A percentile compares a stretch with the other conserved stretches of the same genome.
Conservation (phyloP, 2,888 invertebrate genomes). For the Crocallis elinguaria region DNA sequence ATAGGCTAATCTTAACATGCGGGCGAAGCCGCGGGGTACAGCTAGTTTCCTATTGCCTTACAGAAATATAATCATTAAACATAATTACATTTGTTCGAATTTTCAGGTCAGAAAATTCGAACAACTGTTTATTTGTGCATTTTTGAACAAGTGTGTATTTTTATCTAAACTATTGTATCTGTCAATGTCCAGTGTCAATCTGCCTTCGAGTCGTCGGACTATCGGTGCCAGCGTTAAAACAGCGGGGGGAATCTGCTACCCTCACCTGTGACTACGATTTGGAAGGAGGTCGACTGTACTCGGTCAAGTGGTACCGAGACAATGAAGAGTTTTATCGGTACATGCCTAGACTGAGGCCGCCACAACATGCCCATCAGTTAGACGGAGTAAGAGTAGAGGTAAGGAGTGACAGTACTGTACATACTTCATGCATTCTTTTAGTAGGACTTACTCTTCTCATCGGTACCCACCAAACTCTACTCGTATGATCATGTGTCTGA, state of each 20-base stretch:
- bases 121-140: not conserved
- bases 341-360: constrained; percentile 86
- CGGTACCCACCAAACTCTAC: no score
- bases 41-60: no score
- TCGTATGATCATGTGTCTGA: no score
- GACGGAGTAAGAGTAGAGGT: constrained; percentile 87
- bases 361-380: constrained; percentile 85
- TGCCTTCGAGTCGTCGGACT: constrained; percentile 78
- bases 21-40: no score
- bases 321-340: constrained; percentile 88
- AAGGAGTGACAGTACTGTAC: constrained; percentile 60
- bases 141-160: no score
- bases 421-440: no score
- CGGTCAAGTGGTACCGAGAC: constrained; percentile 88
- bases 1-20: no score
- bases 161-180: no score
- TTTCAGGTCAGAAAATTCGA: not conserved
- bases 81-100: no score
- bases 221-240: constrained; percentile 84
- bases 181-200: constrained; percentile 56
- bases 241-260: constrained; percentile 83
- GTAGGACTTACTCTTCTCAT: no score
- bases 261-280: constrained; percentile 86
- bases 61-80: no score
- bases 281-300: constrained; percentile 86